These are phyloP conservation scores for Zaprionus kolodkinae DNA, from an alignment of 1,140 invertebrate species.

Conservation along the genomic window DNA sequence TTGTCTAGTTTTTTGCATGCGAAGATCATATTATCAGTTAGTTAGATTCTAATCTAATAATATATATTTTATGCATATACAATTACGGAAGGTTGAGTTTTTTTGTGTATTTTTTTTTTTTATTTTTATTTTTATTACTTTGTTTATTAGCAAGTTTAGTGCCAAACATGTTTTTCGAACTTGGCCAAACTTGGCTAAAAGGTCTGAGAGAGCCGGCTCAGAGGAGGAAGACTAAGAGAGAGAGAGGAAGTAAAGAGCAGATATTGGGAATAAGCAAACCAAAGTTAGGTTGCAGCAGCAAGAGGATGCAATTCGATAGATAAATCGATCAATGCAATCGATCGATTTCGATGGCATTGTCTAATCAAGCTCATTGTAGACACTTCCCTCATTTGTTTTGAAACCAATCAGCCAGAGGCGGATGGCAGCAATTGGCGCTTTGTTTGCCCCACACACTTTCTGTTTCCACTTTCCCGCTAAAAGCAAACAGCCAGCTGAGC, in stretches of 20 bases:
- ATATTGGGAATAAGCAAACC: too few species aligned
- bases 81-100: conserved; percentile 2
- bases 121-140: conserved; percentile 3
- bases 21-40: conserved; percentile 2
- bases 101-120: too few species aligned
- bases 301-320: neutral
- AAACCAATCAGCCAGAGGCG: neutral
- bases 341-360: neutral
- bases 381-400: neutral
- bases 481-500: conserved; percentile 1
- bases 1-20: neutral
- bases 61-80: conserved; percentile 4
- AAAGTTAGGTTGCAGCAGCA: too few species aligned
- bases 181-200: neutral
- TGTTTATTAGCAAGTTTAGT: neutral
- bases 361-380: neutral
- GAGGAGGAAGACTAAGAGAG: neutral
- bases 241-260: neutral
- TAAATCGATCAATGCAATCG: neutral
- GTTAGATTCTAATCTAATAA: neutral
- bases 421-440: neutral
- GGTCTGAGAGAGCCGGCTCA: neutral
- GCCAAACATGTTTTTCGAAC: conserved; percentile 2
- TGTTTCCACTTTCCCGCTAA: conserved; percentile 9
- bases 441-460: conserved; percentile 8